A percentile compares a stretch with the other conserved stretches of the same genome.
Conservation (phyloP, 1,140 invertebrate genomes). For the Amyelois transitella region DNA sequence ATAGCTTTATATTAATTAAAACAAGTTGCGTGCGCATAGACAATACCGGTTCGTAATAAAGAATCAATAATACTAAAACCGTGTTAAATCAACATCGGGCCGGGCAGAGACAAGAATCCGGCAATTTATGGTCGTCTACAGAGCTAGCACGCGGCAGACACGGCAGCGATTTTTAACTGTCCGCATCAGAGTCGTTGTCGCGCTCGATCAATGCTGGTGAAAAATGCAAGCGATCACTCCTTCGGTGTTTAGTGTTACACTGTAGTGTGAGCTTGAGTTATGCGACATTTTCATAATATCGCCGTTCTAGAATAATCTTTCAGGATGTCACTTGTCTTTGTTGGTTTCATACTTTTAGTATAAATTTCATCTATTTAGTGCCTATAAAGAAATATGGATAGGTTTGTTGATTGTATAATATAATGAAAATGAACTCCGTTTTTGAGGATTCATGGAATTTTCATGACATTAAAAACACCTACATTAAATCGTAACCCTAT, state of each 20-base stretch:
- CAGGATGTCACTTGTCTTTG: constrained; percentile 24
- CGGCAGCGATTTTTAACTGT: constrained; percentile 54
- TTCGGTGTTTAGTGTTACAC: background rate
- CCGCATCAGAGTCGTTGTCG: background rate
- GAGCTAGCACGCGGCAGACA: constrained; percentile 48
- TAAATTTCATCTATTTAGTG: background rate
- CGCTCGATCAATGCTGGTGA: background rate
- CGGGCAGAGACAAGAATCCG: constrained; percentile 69
- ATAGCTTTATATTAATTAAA: constrained; percentile 63
- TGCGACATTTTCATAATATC: background rate
- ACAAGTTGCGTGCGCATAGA: constrained; percentile 65
- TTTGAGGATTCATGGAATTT: too few relatives aligned
- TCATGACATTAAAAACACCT: too few relatives aligned
- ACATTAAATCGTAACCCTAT: too few relatives aligned
- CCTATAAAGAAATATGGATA: too few relatives aligned
- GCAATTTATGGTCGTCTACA: constrained; percentile 60
- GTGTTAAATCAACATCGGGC: constrained; percentile 73
- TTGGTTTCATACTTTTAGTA: constrained; percentile 16
- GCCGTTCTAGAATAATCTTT: background rate
- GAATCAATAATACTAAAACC: constrained; percentile 74
- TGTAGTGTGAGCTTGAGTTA: background rate
- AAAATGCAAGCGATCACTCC: background rate
- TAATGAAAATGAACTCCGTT: too few relatives aligned
- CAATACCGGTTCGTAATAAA: constrained; percentile 64
- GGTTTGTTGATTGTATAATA: too few relatives aligned